phyloP scores from a whole-genome alignment of 2,113 vertebrate genomes.

The Zosterops borbonicus region DNA sequence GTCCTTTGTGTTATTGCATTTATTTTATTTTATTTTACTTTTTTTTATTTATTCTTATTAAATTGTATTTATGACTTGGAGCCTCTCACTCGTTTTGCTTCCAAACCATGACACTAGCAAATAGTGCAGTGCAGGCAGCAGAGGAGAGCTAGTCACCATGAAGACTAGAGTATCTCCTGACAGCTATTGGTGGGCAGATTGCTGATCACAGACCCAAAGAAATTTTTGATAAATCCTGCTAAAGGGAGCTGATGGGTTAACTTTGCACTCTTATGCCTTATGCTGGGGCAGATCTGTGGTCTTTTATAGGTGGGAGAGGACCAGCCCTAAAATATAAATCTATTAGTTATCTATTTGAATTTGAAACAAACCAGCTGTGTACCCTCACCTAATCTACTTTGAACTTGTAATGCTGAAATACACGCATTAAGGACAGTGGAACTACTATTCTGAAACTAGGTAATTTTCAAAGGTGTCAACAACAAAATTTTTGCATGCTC shows the following conservation, averaged over 20 bases:
- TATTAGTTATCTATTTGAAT: neutral
- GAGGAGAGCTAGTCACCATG: neutral
- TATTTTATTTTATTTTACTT: no score
- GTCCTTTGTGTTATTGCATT: no score
- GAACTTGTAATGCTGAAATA: neutral
- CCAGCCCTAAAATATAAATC: neutral
- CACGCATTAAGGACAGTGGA: neutral
- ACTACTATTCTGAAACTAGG: neutral
- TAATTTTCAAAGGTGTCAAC: neutral
- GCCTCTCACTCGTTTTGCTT: no score
- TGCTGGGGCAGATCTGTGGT: neutral
- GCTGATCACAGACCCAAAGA: neutral
- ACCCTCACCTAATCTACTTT: fast-evolving
- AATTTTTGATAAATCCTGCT: neutral
- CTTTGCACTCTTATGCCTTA: neutral
- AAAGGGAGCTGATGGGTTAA: neutral
- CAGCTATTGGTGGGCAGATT: neutral
- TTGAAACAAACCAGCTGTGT: neutral
- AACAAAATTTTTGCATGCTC: neutral
- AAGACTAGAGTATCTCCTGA: neutral
- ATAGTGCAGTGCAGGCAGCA: neutral
- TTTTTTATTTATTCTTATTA: no score
- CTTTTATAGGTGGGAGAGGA: neutral
- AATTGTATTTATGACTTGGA: no score
- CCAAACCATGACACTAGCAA: no score